A percentile compares a stretch with the other conserved stretches of the same genome.
Evolutionary conservation across 2,113 vertebrate genomes (phyloP).

Genomic region (Festucalex cinctus): DNA sequence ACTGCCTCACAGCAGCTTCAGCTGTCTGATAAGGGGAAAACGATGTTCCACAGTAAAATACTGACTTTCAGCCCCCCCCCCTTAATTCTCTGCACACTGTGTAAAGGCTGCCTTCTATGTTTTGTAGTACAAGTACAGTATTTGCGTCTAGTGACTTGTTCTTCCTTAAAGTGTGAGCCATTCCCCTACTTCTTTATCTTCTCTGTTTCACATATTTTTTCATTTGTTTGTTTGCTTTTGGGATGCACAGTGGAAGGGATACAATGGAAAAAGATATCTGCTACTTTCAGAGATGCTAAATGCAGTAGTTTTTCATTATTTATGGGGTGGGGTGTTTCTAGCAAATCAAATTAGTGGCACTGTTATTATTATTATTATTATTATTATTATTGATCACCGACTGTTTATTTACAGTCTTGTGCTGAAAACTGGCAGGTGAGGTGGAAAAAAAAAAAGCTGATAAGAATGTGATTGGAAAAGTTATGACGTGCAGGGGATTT

Average conservation of each 20-base stretch:
- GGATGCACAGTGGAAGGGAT: background rate
- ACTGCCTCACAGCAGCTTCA: background rate
- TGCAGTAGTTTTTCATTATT: background rate
- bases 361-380: too few species aligned
- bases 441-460: too few species aligned
- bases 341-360: too few species aligned
- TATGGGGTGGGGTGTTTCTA: too few species aligned
- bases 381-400: too few species aligned
- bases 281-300: background rate
- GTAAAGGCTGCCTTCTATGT: background rate
- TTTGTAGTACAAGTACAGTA: too few species aligned
- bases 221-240: background rate
- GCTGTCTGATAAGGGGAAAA: constrained; percentile 5
- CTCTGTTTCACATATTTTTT: background rate
- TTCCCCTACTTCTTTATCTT: background rate
- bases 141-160: background rate
- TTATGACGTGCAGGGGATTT: too few species aligned
- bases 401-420: too few species aligned
- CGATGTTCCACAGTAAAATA: constrained; percentile 8
- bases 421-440: too few species aligned
- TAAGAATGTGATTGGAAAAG: too few species aligned
- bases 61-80: background rate
- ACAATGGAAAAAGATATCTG: background rate
- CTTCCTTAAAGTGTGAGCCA: background rate
- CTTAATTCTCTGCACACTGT: background rate